A percentile compares a stretch with the other conserved stretches of the same genome.
phyloP scores from a whole-genome alignment of 64 coral and sea anemone species.

The Pocillopora damicornis region DNA sequence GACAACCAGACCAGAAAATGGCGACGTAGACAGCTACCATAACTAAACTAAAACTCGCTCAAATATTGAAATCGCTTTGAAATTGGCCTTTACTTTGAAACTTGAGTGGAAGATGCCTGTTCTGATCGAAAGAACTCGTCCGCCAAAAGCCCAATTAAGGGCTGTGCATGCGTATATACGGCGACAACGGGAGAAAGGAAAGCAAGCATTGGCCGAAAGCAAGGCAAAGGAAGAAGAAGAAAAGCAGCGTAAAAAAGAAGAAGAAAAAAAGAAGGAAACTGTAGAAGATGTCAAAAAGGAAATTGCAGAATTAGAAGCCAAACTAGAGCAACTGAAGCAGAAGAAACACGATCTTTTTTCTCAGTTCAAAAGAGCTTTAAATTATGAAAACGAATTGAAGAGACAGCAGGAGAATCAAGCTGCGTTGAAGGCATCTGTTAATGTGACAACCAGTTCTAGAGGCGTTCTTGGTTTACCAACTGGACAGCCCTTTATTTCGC shows the following conservation, averaged over 20 bases:
- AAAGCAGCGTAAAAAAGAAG: conserved; percentile 72
- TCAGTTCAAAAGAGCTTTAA: conserved; percentile 86
- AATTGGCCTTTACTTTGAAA: neutral
- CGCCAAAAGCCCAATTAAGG: conserved; percentile 54
- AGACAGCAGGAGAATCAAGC: conserved; percentile 40
- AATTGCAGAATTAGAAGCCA: conserved; percentile 63
- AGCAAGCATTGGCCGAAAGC: conserved; percentile 60
- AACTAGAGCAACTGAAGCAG: conserved; percentile 63
- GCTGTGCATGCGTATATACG: conserved; percentile 77
- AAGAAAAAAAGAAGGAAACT: conserved; percentile 87
- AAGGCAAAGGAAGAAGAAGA: conserved; percentile 85
- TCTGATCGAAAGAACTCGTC: conserved; percentile 67
- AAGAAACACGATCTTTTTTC: conserved; percentile 87
- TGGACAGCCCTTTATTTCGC: neutral
- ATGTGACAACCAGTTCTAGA: conserved; percentile 17
- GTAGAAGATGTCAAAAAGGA: conserved; percentile 81
- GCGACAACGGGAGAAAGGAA: conserved; percentile 74
- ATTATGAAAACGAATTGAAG: conserved; percentile 72
- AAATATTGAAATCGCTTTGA: neutral
- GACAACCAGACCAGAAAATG: neutral
- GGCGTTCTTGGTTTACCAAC: neutral
- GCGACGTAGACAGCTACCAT: neutral
- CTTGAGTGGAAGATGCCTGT: conserved; percentile 66
- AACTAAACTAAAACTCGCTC: neutral
- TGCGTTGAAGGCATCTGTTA: neutral